Evolutionary conservation across 2,113 vertebrate genomes (phyloP).

Genomic region (Glaucidium brasilianum): DNA sequence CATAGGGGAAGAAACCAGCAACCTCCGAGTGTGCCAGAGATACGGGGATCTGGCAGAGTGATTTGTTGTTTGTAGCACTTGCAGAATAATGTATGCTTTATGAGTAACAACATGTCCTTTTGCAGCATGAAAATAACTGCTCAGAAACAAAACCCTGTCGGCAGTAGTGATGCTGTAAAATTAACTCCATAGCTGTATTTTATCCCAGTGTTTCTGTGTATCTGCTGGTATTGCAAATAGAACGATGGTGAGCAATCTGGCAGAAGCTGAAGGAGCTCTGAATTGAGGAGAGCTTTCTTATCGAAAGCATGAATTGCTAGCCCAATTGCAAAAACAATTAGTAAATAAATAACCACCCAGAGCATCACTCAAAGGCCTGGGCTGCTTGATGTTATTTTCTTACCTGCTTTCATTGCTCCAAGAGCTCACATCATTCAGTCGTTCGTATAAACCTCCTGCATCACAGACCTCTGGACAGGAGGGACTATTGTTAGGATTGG

Average conservation of each 20-base stretch:
- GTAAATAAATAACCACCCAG: background rate
- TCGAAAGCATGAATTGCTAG: background rate
- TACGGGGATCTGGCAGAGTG: background rate
- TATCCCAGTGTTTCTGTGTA: background rate
- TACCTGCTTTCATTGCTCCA: background rate
- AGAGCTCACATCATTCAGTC: background rate
- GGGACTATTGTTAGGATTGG: background rate
- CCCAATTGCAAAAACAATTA: background rate
- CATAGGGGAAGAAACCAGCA: background rate
- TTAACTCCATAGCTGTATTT: background rate
- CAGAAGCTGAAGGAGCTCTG: background rate
- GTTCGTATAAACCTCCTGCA: background rate
- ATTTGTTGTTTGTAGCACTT: conserved; percentile 9
- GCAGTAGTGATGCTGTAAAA: background rate
- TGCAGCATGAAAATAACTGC: background rate
- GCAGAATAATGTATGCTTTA: background rate
- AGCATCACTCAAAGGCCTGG: background rate
- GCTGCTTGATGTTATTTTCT: background rate
- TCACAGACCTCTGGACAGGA: background rate
- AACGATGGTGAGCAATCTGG: background rate
- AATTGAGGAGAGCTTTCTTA: background rate
- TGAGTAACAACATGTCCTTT: conserved; percentile 14
- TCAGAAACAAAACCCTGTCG: background rate
- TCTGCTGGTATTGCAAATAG: background rate
- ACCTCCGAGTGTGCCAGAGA: background rate